Evolutionary conservation across 2,113 vertebrate species (phyloP), one percentile per base, ranked within the genome.

Genomic region (Coryphaenoides rupestris): DNA sequence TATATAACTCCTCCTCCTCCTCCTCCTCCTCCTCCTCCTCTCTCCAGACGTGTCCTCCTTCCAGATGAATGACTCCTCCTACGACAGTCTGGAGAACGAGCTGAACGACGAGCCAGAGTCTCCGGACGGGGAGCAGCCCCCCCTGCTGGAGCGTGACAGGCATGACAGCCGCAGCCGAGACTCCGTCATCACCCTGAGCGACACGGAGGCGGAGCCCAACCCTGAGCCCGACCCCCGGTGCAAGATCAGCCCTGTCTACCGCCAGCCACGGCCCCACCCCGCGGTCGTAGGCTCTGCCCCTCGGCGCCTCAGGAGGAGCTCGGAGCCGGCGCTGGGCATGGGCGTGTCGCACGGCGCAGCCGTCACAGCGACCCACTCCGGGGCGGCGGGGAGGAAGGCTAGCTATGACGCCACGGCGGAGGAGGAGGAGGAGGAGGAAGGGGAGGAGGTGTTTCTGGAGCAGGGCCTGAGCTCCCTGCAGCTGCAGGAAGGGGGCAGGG

Each of bases 71-170:
- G 94, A 96, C 84, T 98, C 96, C 3, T 96, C 94, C 63, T 98
- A 95, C 0, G 93, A 96, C 84, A 96, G 94, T 73, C 80, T 96
- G 73, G 95, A 98, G 85, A 96, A 95, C 0, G 94, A 96, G 80
- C 89, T 94, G 0, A 95, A 95, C 1, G 93, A 95, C 26, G 94
- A 95, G n/a, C 84, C 86, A 0, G 94, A 96, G 60, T 92, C 92
- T 13, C 91, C 94, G 0, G 92, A 86, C 24, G 91, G 90, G 2
- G 91, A 93, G 59, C 79, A 92, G 78, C 76, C 92, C 67, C 82
- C 76, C 65, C 68, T 84, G 0, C 91, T 91, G 21, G 81, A 86
- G 55, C 92, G 84, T 21, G 80, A 81, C 9, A 87, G 91, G 61
- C 91, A 92, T 5, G 94, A 93, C 9, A 94, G 93, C 87, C 88